Conservation (phyloP, 2,888 invertebrate species). For the Chelonus formosanus region DNA sequence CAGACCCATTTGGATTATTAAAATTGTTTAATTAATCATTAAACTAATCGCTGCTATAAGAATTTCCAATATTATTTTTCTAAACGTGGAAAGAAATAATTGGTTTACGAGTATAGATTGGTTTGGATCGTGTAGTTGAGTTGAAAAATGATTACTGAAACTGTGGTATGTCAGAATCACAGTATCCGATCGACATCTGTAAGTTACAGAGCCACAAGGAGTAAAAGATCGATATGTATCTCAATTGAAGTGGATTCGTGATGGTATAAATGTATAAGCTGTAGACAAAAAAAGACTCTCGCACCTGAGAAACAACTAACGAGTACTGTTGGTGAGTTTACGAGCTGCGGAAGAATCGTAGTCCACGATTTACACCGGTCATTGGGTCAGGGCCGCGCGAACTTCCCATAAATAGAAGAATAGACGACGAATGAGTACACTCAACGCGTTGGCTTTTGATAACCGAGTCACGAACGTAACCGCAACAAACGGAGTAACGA, state of each 20-base stretch:
- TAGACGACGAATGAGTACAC: constrained; percentile 15
- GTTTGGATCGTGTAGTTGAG: neutral
- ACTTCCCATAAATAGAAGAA: constrained; percentile 32
- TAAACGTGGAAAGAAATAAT: constrained; percentile 5
- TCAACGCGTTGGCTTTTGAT: constrained; percentile 24
- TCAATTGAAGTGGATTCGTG: constrained; percentile 33
- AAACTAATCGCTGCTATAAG: no score
- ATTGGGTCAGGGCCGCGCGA: constrained; percentile 46
- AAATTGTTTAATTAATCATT: no score
- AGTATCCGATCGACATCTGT: constrained; percentile 30
- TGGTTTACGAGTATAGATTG: constrained; percentile 12
- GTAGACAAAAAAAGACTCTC: constrained; percentile 19
- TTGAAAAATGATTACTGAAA: constrained; percentile 27
- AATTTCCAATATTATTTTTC: neutral
- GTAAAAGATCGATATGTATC: constrained; percentile 35
- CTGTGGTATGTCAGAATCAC: constrained; percentile 28
- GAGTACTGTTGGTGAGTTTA: constrained; percentile 46
- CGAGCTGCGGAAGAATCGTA: constrained; percentile 41
- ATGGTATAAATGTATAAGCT: constrained; percentile 10
- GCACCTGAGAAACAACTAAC: constrained; percentile 35
- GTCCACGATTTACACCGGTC: constrained; percentile 48
- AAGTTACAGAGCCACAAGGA: constrained; percentile 22
- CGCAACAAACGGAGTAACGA: constrained; percentile 41
- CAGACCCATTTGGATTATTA: no score
- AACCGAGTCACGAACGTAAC: constrained; percentile 34